These are phyloP conservation scores for Ligdia adustata DNA, from an alignment of 2,888 invertebrate genomes.

Conservation along the genomic window DNA sequence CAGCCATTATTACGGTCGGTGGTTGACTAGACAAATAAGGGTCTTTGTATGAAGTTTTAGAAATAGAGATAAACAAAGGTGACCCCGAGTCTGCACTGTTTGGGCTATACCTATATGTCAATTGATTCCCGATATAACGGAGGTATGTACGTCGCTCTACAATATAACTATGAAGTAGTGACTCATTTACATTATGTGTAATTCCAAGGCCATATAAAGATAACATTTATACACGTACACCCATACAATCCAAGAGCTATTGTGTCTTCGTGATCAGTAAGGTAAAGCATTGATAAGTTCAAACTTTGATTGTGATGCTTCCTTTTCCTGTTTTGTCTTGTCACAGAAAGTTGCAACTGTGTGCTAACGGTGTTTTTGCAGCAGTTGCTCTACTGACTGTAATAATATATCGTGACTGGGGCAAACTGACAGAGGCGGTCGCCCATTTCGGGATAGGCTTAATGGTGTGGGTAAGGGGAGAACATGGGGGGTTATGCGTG, in stretches of 20 bases:
- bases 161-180: no score
- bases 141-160: no score
- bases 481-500: conserved; percentile 73
- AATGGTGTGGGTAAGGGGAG: conserved; percentile 57
- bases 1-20: conserved; percentile 45
- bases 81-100: conserved; percentile 41
- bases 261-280: no score
- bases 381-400: conserved; percentile 9
- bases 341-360: no score
- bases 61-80: conserved; percentile 64
- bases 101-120: conserved; percentile 71
- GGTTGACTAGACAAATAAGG: conserved; percentile 28
- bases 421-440: conserved; percentile 75
- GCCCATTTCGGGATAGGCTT: conserved; percentile 65
- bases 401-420: conserved; percentile 47
- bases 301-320: no score
- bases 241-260: no score
- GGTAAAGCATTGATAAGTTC: no score
- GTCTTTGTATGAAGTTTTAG: conserved; percentile 52
- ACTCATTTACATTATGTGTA: no score
- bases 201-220: no score
- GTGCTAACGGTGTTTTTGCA: not conserved
- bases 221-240: no score
- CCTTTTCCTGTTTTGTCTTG: not conserved
- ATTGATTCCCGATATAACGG: conserved; percentile 83